Evolutionary conservation across 2,113 vertebrate species (phyloP).

Genomic region (Nymphicus hollandicus): DNA sequence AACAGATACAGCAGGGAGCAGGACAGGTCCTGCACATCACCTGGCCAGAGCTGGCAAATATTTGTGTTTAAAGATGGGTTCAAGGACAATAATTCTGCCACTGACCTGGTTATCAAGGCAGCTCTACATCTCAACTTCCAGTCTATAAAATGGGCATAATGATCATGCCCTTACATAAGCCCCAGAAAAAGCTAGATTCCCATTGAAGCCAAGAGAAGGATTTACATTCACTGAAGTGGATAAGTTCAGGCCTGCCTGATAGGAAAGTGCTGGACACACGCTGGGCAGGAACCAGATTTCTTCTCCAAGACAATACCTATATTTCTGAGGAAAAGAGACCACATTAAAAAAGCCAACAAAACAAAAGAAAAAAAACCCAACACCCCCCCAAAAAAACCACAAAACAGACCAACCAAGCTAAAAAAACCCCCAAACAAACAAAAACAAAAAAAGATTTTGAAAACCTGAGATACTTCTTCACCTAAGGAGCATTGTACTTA

Average conservation of each 20-base stretch:
- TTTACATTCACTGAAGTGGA: neutral
- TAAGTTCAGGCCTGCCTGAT: neutral
- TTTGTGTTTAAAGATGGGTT: neutral
- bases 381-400: neutral
- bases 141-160: neutral
- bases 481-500: neutral
- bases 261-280: neutral
- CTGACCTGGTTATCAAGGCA: neutral
- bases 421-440: too few species aligned
- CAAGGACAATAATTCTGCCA: neutral
- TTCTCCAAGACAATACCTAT: neutral
- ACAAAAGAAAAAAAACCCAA: neutral
- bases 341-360: neutral
- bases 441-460: neutral
- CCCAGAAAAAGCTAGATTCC: neutral
- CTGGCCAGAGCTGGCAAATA: neutral
- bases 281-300: neutral
- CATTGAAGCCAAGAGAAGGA: neutral
- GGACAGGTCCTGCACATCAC: neutral
- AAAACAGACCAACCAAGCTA: neutral
- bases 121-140: fast-evolving
- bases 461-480: neutral
- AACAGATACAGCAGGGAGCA: neutral
- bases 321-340: neutral
- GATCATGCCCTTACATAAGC: neutral